Conservation (phyloP, 2,797 vertebrate genomes). For the Gymnodraco acuticeps region DNA sequence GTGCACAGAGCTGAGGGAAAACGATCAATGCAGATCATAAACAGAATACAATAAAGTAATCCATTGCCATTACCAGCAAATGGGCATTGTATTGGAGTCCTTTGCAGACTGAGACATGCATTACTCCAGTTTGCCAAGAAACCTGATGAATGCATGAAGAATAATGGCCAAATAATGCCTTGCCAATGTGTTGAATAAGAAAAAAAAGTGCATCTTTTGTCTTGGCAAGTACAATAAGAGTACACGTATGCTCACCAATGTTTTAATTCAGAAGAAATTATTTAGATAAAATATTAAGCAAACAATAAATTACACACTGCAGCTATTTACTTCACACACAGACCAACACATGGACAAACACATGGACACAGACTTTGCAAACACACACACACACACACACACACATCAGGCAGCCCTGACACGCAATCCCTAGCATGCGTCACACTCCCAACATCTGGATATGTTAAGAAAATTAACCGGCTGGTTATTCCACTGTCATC, state of each 20-base stretch:
- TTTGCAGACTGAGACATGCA: slow-evolving; percentile 61
- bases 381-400: not conserved
- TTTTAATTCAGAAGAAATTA: slow-evolving; percentile 23
- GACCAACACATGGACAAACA: slow-evolving; percentile 1
- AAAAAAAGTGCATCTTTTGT: slow-evolving; percentile 15
- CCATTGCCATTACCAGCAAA: slow-evolving; percentile 81
- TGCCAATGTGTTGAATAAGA: slow-evolving; percentile 21
- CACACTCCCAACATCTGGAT: slow-evolving; percentile 82
- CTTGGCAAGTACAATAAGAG: slow-evolving; percentile 1
- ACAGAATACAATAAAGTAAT: slow-evolving; percentile 83
- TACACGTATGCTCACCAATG: slow-evolving; percentile 13
- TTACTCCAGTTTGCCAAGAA: slow-evolving; percentile 59
- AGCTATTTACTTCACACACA: not conserved
- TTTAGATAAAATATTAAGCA: slow-evolving; percentile 12
- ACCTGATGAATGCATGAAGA: slow-evolving; percentile 49
- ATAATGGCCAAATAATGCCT: slow-evolving; percentile 23
- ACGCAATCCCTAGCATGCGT: slow-evolving; percentile 47
- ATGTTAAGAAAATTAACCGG: slow-evolving; percentile 75
- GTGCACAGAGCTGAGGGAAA: slow-evolving; percentile 63
- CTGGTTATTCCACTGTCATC: slow-evolving; percentile 72
- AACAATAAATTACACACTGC: slow-evolving; percentile 27
- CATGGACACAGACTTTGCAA: not conserved
- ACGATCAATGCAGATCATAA: slow-evolving; percentile 83
- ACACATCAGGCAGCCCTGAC: slow-evolving; percentile 34
- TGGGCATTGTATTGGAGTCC: slow-evolving; percentile 70